Conservation (phyloP, 2,888 invertebrate species). For the Aphelenchoides bicaudatus region DNA sequence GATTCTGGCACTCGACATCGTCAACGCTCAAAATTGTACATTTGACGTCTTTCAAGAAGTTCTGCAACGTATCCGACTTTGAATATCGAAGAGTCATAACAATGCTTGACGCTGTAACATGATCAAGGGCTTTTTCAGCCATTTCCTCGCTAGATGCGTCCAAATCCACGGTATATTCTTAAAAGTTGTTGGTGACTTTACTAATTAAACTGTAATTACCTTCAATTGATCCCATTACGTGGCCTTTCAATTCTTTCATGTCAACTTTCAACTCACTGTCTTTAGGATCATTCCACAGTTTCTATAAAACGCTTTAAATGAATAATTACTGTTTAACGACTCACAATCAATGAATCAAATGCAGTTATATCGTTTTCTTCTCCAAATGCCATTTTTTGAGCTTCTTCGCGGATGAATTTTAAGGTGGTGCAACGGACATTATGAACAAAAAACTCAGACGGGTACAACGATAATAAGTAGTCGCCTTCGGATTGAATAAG, state of each 20-base stretch:
- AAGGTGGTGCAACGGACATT: conserved; percentile 43
- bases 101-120: conserved; percentile 40
- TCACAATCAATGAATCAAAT: conserved; percentile 42
- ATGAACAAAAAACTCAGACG: conserved; percentile 40
- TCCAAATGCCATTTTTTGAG: conserved; percentile 30
- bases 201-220: too few relatives aligned
- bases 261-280: conserved; percentile 26
- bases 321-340: neutral
- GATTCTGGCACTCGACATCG: conserved; percentile 3
- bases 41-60: conserved; percentile 19
- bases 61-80: conserved; percentile 38
- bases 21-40: conserved; percentile 24
- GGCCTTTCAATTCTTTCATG: conserved; percentile 39
- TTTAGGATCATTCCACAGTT: conserved; percentile 38
- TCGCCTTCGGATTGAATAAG: conserved; percentile 35
- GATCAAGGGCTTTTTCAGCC: conserved; percentile 37
- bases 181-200: too few relatives aligned
- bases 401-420: conserved; percentile 45
- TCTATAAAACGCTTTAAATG: conserved; percentile 22
- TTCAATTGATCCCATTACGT: conserved; percentile 23
- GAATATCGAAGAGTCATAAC: conserved; percentile 40
- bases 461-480: conserved; percentile 30
- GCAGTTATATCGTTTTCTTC: conserved; percentile 29
- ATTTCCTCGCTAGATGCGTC: conserved; percentile 40
- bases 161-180: conserved; percentile 41